These are phyloP conservation scores for Oryctes rhinoceros DNA, from an alignment of 1,140 invertebrate species.

Conservation along the genomic window DNA sequence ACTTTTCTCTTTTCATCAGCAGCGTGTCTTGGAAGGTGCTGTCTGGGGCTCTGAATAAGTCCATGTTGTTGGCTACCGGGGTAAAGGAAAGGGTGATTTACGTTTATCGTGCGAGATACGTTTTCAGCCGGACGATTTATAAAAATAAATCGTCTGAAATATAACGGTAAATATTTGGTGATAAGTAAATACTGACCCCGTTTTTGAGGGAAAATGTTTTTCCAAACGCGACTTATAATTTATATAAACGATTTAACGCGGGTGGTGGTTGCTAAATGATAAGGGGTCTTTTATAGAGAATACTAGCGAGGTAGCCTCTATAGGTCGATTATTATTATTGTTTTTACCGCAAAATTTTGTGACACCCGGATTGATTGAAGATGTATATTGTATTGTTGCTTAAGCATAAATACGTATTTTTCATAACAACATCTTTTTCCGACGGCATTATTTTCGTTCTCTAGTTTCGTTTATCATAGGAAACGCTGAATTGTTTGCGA, in stretches of 20 bases:
- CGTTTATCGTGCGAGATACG: constrained; percentile 22
- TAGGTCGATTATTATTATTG: neutral
- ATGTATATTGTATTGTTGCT: too few species aligned
- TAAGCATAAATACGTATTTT: too few species aligned
- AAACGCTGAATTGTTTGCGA: too few species aligned
- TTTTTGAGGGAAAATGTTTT: constrained; percentile 1
- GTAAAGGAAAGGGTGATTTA: constrained; percentile 25
- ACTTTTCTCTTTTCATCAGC: neutral
- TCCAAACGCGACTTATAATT: neutral
- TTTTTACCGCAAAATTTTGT: neutral
- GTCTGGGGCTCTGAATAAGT: neutral
- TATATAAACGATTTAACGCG: constrained; percentile 12
- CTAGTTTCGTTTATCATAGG: too few species aligned
- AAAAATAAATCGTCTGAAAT: constrained; percentile 30
- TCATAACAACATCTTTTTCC: too few species aligned
- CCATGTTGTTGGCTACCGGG: neutral
- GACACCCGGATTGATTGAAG: too few species aligned
- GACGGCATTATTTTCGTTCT: too few species aligned
- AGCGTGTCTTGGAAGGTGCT: neutral
- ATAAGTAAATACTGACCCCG: constrained; percentile 15
- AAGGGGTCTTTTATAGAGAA: neutral
- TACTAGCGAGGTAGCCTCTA: neutral
- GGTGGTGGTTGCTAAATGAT: neutral
- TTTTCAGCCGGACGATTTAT: neutral
- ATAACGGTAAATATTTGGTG: constrained; percentile 29